Evolutionary conservation across 2,888 invertebrate species (phyloP), one percentile per base, ranked within the genome.

Genomic region (Athalia rosae): DNA sequence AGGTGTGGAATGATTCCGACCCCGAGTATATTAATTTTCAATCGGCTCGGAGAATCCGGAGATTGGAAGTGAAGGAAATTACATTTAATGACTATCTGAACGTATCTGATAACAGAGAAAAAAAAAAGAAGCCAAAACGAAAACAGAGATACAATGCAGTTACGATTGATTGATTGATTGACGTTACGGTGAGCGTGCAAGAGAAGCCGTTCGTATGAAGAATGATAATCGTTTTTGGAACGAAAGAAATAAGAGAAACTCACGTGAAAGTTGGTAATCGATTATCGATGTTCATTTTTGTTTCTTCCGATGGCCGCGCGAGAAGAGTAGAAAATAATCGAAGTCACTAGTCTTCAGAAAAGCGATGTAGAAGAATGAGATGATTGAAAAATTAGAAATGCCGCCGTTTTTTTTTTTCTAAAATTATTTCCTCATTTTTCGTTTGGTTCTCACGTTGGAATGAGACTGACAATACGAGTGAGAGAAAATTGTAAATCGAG

Each of bases 371-470:
- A 62, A 47, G 61, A 69, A n/a, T n/a, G n/a, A n/a, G n/a, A n/a
- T n/a, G n/a, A n/a, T n/a, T n/a, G n/a, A n/a, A 56, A 67, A 66
- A 76, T 7, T 0, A 50, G n/a, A 48, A 9, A 67, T 11, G 53
- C 28, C n/a, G n/a, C n/a, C n/a, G n/a, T 2, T 2, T 50, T 11
- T 9, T 50, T 11, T 11, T 2, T 50, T 11, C 7, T 8, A 50
- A 9, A 50, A 50, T 11, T 50, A 50, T 11, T 9, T 50, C 50
- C 3, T 11, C 50, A 9, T 7, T 50, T 50, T 11, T 50, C 7
- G 50, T 50, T 50, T 3, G 50, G 9, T 50, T 50, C 50, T 7
- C 11, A 50, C 50, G 50, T 50, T 50, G 9, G 11, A 9, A 50
- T 50, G 11, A 50, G 7, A 9, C 7, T 50, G 1, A 11, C 11